Evolutionary conservation across 1,140 invertebrate genomes (phyloP), one percentile per base, ranked within the genome.

Genomic region (Aphaenogaster rudis): DNA sequence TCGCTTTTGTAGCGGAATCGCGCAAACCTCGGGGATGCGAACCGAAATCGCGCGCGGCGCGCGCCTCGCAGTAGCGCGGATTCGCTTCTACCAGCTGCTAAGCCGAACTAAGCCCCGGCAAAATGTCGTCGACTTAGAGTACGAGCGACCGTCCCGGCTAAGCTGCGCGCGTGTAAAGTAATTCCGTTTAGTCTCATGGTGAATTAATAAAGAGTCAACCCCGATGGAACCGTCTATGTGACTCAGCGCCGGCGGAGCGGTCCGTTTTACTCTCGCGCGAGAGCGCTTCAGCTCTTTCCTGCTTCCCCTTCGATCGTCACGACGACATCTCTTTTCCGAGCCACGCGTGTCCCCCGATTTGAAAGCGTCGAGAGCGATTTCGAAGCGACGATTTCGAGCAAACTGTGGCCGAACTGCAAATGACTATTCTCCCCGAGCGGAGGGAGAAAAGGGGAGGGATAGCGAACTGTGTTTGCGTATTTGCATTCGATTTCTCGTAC

Each of bases 401-500:
- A 82, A 72, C 67, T 74, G 50, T 28, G 80, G 80, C 39, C 28
- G 80, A 84, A 74, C 33, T 74, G 39, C 21, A 57, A 67, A 71
- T n/a, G 66, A 71, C 64, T 21, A 63, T 63, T 84, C 28, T 36
- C 69, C 11, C 33, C 52, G 42, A 15, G 52, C 64, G n/a, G 11
- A 69, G 42, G 33, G 7, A 39, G 63, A 33, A 42, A 21, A 15
- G 36, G 13, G 57, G 21, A 74, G 42, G 80, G 54, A 85, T 64
- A 88, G 76, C 66, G 66, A 67, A 67, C 36, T 21, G 61, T 63
- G 76, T 64, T 57, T 81, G 76, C 84, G 87, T 93, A 93, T 93
- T 93, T 93, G 91, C 92, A 93, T 93, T 93, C 91, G 91, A 93
- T 93, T 93, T 93, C 89, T 77, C 77, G 59, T 48, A 50, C 13